Base-by-base conservation (phyloP, 37 sponge, comb jelly and placozoan species). In the Aphrocallistes beatrix region DNA sequence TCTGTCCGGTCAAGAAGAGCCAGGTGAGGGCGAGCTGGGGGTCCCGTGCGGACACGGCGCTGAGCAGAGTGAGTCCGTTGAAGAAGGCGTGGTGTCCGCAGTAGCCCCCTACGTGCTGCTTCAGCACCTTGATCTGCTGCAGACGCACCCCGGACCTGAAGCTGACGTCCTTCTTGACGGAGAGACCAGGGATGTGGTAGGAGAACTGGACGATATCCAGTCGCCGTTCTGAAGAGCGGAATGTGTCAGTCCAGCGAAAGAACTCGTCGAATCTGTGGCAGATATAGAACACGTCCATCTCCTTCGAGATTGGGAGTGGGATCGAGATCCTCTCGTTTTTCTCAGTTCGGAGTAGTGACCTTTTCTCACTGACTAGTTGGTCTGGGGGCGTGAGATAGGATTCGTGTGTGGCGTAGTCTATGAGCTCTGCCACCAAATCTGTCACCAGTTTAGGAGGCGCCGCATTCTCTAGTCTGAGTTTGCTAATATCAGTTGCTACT, bases 381-480 rank as follows among this genome's bases (percentile, higher is more conserved):
- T 60, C 75, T 8, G 75, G 75, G 25, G 75, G 75, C 10, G n/a
- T 60, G 8, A 60, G 21, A 28, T 60, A 60, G 75, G 28, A 19
- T 25, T 60, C 21, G 34, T 60, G 10, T 25, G 75, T 60, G 21
- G n/a, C 75, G 75, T 19, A 60, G 3, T 3, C 21, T 25, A 60
- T 60, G 3, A 60, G 75, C n/a, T 60, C 75, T 60, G 75, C n/a
- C n/a, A 60, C n/a, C 6, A 60, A 60, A 30, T 60, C 75, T 60
- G 75, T 60, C 34, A 60, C 75, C 3, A 60, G 28, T 60, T 60
- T 60, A 60, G 25, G 75, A 60, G 75, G 75, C 6, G n/a, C n/a
- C n/a, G n/a, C n/a, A n/a, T n/a, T n/a, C n/a, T n/a, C n/a, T n/a
- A n/a, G n/a, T n/a, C n/a, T n/a, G n/a, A n/a, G n/a, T n/a, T n/a